Percentiles rank a stretch among this genome's conserved stretches.
Conservation (phyloP, 2,797 vertebrate species). For the Margarornis squamiger region DNA sequence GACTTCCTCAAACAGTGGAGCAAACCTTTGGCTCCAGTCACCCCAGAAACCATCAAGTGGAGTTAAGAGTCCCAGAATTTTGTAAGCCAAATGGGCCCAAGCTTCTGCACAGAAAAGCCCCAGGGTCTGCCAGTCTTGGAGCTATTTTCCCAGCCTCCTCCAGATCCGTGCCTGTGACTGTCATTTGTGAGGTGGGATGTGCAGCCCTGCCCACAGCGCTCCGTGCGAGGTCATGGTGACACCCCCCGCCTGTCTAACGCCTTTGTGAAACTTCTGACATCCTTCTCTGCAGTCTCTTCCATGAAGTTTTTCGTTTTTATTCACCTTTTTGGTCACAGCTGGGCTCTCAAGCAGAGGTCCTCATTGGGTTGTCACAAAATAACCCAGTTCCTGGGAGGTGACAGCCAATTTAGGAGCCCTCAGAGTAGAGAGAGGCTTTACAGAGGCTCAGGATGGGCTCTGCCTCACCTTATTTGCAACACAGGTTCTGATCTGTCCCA, state of each 20-base stretch:
- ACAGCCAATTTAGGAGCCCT: background rate
- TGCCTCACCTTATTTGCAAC: background rate
- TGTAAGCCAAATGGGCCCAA: background rate
- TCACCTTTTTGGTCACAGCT: background rate
- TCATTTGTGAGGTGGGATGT: background rate
- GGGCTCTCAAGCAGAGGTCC: background rate
- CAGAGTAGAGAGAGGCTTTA: background rate
- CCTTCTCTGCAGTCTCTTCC: background rate
- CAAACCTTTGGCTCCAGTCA: background rate
- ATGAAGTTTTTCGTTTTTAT: background rate
- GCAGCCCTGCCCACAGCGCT: background rate
- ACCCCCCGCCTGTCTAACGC: background rate
- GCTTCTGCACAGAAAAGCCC: background rate
- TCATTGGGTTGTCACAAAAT: background rate
- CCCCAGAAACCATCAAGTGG: background rate
- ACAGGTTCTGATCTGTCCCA: fast-evolving
- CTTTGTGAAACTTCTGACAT: background rate
- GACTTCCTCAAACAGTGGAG: background rate
- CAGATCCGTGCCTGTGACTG: background rate
- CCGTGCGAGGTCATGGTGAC: background rate
- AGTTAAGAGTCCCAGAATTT: background rate
- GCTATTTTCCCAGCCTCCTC: background rate
- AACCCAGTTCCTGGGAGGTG: background rate
- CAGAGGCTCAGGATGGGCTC: background rate
- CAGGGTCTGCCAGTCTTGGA: background rate